A percentile compares a stretch with the other conserved stretches of the same genome.
Evolutionary conservation across 2,888 invertebrate genomes (phyloP).

Genomic region (Caenorhabditis japonica): DNA sequence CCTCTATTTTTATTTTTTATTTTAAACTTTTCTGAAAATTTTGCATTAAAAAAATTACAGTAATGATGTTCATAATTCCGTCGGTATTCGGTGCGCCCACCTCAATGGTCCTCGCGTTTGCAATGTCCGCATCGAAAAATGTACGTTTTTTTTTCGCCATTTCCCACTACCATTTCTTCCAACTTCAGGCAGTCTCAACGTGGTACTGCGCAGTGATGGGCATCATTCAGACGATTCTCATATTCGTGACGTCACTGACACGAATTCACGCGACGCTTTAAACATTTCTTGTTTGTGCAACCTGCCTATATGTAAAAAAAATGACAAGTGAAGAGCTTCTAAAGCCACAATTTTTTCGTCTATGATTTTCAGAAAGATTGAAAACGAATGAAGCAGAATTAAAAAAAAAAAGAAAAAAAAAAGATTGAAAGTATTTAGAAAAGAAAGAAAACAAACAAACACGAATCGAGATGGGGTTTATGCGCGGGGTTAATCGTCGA

Average conservation of each 20-base stretch:
- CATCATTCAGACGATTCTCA: conserved; percentile 64
- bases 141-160: conserved; percentile 7
- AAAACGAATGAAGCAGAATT: too few species aligned
- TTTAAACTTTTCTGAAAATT: not conserved
- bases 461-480: too few species aligned
- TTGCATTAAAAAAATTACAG: conserved; percentile 30
- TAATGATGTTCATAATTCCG: conserved; percentile 60
- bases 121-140: conserved; percentile 55
- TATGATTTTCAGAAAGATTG: too few species aligned
- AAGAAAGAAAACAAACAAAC: too few species aligned
- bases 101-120: conserved; percentile 59
- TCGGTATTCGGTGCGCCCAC: conserved; percentile 59
- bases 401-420: too few species aligned
- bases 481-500: too few species aligned
- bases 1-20: not conserved
- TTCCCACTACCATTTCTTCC: not conserved
- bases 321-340: too few species aligned
- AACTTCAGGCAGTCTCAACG: conserved; percentile 58
- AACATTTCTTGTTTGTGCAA: too few species aligned
- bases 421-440: too few species aligned
- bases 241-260: conserved; percentile 64
- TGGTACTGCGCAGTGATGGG: conserved; percentile 70
- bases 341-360: too few species aligned
- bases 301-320: too few species aligned
- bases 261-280: conserved; percentile 70